Conservation (phyloP, 2,797 vertebrate species). For the Gymnothorax javanicus region DNA sequence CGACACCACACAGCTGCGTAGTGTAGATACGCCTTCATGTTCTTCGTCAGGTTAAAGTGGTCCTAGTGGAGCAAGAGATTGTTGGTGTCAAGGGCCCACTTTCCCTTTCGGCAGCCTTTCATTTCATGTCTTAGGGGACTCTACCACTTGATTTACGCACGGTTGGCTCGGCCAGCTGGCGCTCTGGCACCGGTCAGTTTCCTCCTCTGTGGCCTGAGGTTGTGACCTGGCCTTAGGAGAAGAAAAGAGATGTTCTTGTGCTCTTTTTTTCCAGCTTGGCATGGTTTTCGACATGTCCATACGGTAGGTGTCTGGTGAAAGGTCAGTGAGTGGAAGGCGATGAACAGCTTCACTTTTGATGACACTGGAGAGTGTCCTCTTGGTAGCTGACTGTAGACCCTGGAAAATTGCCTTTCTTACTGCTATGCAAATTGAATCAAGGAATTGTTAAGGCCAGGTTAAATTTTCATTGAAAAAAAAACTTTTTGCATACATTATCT, state of each 20-base stretch:
- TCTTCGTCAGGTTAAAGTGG: conserved; percentile 56
- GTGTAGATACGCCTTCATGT: conserved; percentile 5
- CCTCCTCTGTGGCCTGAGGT: conserved; percentile 59
- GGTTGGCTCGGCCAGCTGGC: conserved; percentile 61
- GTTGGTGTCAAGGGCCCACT: conserved; percentile 46
- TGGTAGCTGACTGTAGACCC: conserved; percentile 22
- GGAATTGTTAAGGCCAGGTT: not conserved
- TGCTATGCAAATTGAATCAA: conserved; percentile 1
- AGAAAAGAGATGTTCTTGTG: conserved; percentile 47
- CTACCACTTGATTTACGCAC: conserved; percentile 41
- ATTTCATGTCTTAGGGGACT: conserved; percentile 77
- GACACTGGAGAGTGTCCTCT: conserved; percentile 27
- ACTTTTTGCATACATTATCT: not conserved
- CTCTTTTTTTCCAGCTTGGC: conserved; percentile 39
- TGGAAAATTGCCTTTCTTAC: not conserved
- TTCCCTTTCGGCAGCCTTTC: conserved; percentile 63
- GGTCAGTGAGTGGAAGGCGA: conserved; percentile 61
- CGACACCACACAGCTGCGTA: not conserved
- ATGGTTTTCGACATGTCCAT: conserved; percentile 52
- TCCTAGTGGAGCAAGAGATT: conserved; percentile 61
- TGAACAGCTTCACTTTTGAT: conserved; percentile 58
- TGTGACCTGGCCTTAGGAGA: conserved; percentile 62
- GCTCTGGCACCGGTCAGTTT: conserved; percentile 35
- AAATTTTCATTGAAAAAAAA: not conserved
- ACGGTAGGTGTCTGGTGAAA: conserved; percentile 60